These are phyloP conservation scores for Equus przewalskii DNA, from an alignment of 2,113 vertebrate genomes.

Conservation along the genomic window DNA sequence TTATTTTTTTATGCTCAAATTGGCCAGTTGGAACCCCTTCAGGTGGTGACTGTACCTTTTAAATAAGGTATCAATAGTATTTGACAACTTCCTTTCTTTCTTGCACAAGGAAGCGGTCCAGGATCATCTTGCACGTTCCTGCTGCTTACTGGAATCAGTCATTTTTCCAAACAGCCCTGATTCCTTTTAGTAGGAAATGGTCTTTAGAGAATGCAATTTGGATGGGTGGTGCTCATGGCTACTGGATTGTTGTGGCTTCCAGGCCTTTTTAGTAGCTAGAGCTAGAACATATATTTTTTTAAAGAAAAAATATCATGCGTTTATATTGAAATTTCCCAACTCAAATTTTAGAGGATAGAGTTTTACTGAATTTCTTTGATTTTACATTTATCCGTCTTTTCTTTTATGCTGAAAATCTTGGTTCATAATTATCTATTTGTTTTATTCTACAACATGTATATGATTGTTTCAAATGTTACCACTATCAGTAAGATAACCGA, in stretches of 20 bases:
- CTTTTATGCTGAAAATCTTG: not conserved
- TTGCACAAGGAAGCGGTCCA: not conserved
- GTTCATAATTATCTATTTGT: not conserved
- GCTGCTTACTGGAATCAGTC: not conserved
- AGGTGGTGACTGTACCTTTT: not conserved
- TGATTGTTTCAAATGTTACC: not conserved
- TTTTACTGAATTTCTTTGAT: not conserved
- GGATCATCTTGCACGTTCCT: not conserved
- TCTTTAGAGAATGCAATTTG: not conserved
- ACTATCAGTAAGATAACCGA: not conserved
- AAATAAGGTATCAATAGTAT: not conserved
- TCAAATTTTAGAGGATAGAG: not conserved
- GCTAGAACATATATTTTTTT: not conserved
- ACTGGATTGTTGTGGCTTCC: not conserved
- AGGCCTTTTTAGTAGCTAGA: not conserved
- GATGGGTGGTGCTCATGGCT: not conserved
- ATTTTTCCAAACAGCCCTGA: not conserved
- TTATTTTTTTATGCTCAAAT: not conserved
- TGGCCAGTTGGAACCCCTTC: not conserved
- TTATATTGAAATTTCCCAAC: conserved; percentile 6
- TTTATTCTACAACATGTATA: not conserved
- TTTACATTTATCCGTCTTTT: not conserved
- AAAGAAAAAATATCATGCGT: not conserved
- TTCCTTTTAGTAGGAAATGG: not conserved
- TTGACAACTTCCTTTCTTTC: not conserved